phyloP scores from a whole-genome alignment of 2,797 vertebrate genomes.

The Etheostoma perlongum region DNA sequence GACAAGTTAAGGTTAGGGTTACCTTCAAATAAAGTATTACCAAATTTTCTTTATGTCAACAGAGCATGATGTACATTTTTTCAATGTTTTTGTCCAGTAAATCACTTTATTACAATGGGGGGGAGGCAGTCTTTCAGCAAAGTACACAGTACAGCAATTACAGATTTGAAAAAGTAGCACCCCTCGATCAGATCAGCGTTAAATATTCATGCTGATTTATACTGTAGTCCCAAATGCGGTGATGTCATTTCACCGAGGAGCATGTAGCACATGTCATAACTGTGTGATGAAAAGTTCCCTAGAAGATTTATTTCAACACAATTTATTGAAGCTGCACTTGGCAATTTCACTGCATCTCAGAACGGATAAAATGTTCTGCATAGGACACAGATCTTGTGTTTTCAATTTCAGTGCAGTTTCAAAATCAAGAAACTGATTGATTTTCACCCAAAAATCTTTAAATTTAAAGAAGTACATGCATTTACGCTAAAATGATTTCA shows the following conservation, averaged over 20 bases:
- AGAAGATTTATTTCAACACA: background rate
- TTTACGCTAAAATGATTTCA: background rate
- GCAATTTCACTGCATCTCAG: constrained; percentile 16
- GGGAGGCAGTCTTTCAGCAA: constrained; percentile 7
- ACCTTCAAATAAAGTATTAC: too few species aligned
- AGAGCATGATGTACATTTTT: constrained; percentile 25
- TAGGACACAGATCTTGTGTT: constrained; percentile 6
- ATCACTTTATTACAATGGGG: constrained; percentile 33
- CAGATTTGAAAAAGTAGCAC: constrained; percentile 27
- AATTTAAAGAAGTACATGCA: background rate
- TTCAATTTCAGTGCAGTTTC: constrained; percentile 2
- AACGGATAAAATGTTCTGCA: background rate
- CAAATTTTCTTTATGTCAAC: constrained; percentile 21
- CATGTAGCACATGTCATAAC: constrained; percentile 14
- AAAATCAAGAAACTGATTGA: background rate
- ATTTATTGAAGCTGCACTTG: constrained; percentile 19
- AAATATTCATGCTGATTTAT: constrained; percentile 23
- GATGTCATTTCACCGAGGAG: constrained; percentile 47
- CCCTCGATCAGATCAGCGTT: constrained; percentile 16
- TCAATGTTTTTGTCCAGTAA: constrained; percentile 28
- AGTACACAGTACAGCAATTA: constrained; percentile 7
- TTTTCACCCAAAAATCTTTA: background rate
- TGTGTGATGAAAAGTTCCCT: constrained; percentile 7
- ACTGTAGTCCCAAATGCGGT: background rate
- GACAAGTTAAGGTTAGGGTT: too few species aligned